Percentiles rank a stretch among this genome's conserved stretches.
Conservation (phyloP, 2,797 vertebrate genomes). For the Gephyroberyx darwinii region DNA sequence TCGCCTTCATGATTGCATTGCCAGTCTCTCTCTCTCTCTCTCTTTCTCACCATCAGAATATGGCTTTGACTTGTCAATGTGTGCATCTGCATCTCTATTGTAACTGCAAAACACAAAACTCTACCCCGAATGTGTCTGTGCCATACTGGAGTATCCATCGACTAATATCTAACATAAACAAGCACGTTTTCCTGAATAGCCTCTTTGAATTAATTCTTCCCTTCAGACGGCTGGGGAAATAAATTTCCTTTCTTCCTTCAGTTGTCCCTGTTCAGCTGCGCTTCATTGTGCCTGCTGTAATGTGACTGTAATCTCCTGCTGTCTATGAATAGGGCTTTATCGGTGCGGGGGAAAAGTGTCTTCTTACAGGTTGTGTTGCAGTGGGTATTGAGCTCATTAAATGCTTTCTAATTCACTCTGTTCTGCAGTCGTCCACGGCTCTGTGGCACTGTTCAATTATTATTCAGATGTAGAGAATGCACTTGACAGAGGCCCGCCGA, state of each 20-base stretch:
- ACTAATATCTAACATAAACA: constrained; percentile 54
- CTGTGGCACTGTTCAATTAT: constrained; percentile 66
- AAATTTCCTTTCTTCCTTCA: constrained; percentile 46
- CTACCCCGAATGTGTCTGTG: neutral
- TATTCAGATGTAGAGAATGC: constrained; percentile 70
- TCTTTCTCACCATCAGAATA: neutral
- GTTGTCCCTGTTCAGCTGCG: constrained; percentile 30
- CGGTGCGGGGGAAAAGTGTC: constrained; percentile 54
- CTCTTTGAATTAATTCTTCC: constrained; percentile 55
- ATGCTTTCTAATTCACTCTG: constrained; percentile 71
- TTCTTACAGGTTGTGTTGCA: constrained; percentile 65
- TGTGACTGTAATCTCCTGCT: constrained; percentile 70
- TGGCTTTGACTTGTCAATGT: constrained; percentile 10
- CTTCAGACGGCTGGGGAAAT: constrained; percentile 48
- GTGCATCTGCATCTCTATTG: constrained; percentile 17
- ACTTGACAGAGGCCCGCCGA: constrained; percentile 50
- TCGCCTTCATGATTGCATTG: constrained; percentile 43
- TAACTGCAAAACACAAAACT: neutral
- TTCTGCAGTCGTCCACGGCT: constrained; percentile 48
- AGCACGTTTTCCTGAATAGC: constrained; percentile 50
- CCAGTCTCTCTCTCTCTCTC: neutral
- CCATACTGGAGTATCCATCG: neutral
- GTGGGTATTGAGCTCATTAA: constrained; percentile 73
- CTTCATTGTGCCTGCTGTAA: constrained; percentile 65
- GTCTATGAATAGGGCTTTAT: constrained; percentile 61